Percentiles rank a stretch among this genome's conserved stretches.
phyloP scores from a whole-genome alignment of 2,113 vertebrate genomes.

The Neofelis nebulosa region DNA sequence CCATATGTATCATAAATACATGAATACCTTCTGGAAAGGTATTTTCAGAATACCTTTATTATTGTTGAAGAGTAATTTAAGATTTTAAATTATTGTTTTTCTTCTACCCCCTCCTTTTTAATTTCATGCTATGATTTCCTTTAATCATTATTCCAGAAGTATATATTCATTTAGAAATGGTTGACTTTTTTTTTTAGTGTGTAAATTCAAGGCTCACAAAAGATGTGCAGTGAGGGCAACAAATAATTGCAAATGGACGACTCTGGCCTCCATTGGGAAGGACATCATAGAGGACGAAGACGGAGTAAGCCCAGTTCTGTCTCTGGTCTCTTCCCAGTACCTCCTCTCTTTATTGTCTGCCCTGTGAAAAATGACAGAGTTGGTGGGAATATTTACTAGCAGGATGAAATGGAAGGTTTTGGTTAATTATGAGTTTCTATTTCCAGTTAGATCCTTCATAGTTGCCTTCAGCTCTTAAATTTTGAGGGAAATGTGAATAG shows the following conservation, averaged over 20 bases:
- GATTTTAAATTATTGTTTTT: background rate
- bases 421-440: background rate
- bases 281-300: slow-evolving; percentile 99
- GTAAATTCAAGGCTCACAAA: slow-evolving; percentile 99
- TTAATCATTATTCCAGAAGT: background rate
- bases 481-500: background rate
- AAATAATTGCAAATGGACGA: slow-evolving; percentile 99
- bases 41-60: background rate
- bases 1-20: background rate
- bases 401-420: background rate
- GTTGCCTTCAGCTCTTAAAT: background rate
- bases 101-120: background rate
- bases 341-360: background rate
- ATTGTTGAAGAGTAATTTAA: background rate
- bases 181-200: slow-evolving; percentile 87
- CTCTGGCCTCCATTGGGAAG: slow-evolving; percentile 96
- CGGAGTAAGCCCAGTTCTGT: slow-evolving; percentile 88
- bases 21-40: background rate
- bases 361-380: background rate
- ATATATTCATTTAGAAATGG: background rate
- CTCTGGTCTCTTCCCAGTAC: background rate
- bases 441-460: background rate
- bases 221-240: slow-evolving; percentile 97
- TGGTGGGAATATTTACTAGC: background rate
- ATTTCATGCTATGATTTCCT: background rate